Evolutionary conservation across 1,140 invertebrate species (phyloP).

Genomic region (Glomeris maerens): DNA sequence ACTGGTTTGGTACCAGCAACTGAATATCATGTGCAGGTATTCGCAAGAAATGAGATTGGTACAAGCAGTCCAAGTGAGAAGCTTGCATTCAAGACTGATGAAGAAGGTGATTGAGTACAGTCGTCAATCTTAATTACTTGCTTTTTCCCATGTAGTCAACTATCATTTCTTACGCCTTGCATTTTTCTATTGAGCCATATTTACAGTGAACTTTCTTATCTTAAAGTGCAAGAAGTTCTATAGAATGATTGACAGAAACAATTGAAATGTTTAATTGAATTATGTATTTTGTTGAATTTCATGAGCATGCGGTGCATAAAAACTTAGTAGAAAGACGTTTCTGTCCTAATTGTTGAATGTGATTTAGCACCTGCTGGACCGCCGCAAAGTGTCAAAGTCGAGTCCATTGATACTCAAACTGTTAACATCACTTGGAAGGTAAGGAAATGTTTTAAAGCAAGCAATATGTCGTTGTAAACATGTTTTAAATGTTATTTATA

Average conservation of each 20-base stretch:
- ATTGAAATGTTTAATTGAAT: too few relatives aligned
- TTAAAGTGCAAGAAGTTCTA: too few relatives aligned
- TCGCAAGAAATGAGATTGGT: constrained; percentile 89
- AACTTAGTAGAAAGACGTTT: not conserved
- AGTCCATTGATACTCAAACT: constrained; percentile 80
- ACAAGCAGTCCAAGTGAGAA: constrained; percentile 77
- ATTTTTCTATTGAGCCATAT: too few relatives aligned
- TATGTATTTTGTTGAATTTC: too few relatives aligned
- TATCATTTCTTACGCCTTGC: too few relatives aligned
- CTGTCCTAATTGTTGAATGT: constrained; percentile 4
- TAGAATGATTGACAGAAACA: too few relatives aligned
- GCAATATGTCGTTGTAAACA: too few relatives aligned
- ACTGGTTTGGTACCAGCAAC: constrained; percentile 78
- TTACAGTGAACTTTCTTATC: too few relatives aligned
- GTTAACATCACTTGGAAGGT: constrained; percentile 81
- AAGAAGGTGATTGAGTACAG: constrained; percentile 49
- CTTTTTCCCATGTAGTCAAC: too few relatives aligned
- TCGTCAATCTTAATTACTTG: too few relatives aligned
- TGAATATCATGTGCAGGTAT: constrained; percentile 78
- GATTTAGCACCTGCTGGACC: constrained; percentile 34
- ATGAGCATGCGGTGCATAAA: not conserved
- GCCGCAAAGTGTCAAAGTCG: constrained; percentile 53
- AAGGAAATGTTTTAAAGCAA: not conserved
- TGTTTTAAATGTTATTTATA: too few relatives aligned
- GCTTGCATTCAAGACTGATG: constrained; percentile 83